phyloP scores from a whole-genome alignment of 2,113 vertebrate genomes.

The Hippocampus barbouri region DNA sequence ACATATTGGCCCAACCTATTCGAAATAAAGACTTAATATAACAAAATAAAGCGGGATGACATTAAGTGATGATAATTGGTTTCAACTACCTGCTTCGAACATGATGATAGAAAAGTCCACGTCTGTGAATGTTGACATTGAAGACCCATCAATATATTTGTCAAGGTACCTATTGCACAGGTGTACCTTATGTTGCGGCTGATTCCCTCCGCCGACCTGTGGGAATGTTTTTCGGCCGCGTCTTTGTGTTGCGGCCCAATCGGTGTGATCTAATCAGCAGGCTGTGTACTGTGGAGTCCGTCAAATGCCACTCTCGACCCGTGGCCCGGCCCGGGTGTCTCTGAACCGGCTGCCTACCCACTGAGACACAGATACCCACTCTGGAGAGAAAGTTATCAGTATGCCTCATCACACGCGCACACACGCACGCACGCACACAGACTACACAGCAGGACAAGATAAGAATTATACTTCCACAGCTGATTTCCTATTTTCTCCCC shows the following conservation, averaged over 20 bases:
- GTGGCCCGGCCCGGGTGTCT: conserved; percentile 50
- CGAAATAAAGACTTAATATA: neutral
- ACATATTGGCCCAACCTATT: conserved; percentile 19
- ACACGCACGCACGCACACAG: conserved; percentile 26
- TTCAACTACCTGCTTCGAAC: neutral
- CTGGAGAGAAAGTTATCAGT: conserved; percentile 69
- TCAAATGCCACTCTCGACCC: conserved; percentile 62
- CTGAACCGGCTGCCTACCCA: conserved; percentile 60
- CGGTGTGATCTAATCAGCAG: conserved; percentile 60
- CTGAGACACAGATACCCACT: conserved; percentile 62
- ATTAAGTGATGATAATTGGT: neutral
- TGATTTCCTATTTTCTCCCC: conserved; percentile 72
- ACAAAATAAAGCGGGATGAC: no score
- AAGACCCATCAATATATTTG: no score
- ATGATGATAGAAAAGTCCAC: no score
- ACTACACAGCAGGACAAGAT: conserved; percentile 56
- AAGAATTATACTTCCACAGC: conserved; percentile 75
- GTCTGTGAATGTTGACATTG: no score
- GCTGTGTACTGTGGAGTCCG: conserved; percentile 49
- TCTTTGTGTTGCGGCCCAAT: conserved; percentile 51
- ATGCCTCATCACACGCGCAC: conserved; percentile 60
- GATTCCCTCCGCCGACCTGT: conserved; percentile 1
- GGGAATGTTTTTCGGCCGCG: neutral
- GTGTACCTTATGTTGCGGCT: neutral
- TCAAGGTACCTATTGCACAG: neutral